Conservation (phyloP, 35 echinoderm and acorn worm species). For the Patiria miniata region DNA sequence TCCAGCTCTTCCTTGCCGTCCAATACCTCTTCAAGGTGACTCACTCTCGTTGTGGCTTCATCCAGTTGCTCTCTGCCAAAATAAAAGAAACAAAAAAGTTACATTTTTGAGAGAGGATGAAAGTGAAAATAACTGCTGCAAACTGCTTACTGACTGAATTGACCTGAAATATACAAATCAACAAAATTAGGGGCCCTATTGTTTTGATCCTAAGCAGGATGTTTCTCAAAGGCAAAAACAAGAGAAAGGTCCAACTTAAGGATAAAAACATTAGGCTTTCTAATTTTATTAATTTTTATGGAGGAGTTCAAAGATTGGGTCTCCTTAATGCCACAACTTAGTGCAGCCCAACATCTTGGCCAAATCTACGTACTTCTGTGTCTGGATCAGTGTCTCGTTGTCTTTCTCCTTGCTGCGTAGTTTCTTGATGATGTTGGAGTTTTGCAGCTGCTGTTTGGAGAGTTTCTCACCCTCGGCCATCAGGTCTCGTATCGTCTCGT, state of each 20-base stretch:
- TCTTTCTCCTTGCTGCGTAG: slow-evolving; percentile 87
- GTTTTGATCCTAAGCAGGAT: no score
- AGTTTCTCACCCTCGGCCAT: slow-evolving; percentile 84
- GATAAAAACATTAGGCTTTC: no score
- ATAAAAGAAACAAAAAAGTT: neutral
- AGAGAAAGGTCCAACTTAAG: no score
- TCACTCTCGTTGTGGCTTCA: slow-evolving; percentile 49
- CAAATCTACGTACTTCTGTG: slow-evolving; percentile 69
- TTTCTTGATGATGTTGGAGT: slow-evolving; percentile 96
- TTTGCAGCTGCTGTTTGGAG: slow-evolving; percentile 91
- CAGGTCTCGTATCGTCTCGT: slow-evolving; percentile 59
- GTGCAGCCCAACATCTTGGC: neutral
- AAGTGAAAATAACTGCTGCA: no score
- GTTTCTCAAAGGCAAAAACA: no score
- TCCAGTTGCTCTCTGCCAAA: slow-evolving; percentile 79
- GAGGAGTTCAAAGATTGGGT: no score
- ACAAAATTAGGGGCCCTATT: no score
- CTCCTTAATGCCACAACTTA: neutral
- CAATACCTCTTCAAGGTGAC: slow-evolving; percentile 84
- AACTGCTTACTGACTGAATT: no score
- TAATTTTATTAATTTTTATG: no score
- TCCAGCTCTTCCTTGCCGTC: slow-evolving; percentile 94
- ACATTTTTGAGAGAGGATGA: no score
- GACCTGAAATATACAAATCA: no score
- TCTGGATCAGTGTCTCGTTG: slow-evolving; percentile 60